Percentiles rank a stretch among this genome's conserved stretches.
These are phyloP conservation scores for Epiblema foenella DNA, from an alignment of 2,888 invertebrate genomes.

Conservation along the genomic window DNA sequence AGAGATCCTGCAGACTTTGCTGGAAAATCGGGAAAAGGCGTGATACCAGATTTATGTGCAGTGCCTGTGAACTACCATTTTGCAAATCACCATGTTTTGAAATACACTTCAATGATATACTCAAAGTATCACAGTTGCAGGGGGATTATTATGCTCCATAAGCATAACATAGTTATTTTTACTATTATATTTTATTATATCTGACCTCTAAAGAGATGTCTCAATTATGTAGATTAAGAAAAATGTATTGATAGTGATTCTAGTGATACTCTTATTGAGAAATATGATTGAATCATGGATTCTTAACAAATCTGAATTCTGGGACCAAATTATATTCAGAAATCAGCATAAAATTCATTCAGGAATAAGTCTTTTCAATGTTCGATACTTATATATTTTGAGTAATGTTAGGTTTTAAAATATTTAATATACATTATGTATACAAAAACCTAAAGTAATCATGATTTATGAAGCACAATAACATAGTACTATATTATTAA, in stretches of 20 bases:
- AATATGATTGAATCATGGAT: constrained; percentile 61
- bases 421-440: constrained; percentile 45
- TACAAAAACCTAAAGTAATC: constrained; percentile 53
- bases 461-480: constrained; percentile 64
- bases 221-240: constrained; percentile 50
- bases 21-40: constrained; percentile 81
- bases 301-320: constrained; percentile 51
- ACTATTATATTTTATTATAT: constrained; percentile 46
- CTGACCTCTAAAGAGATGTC: constrained; percentile 55
- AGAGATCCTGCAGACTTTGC: constrained; percentile 80
- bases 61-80: constrained; percentile 78
- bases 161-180: constrained; percentile 52
- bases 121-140: constrained; percentile 76
- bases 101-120: constrained; percentile 77
- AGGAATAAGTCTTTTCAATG: constrained; percentile 12
- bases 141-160: constrained; percentile 79
- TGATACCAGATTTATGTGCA: constrained; percentile 82
- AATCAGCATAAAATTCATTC: constrained; percentile 35
- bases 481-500: constrained; percentile 55
- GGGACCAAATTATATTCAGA: constrained; percentile 59
- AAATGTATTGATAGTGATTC: constrained; percentile 39
- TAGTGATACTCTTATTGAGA: constrained; percentile 32
- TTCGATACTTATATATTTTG: constrained; percentile 17
- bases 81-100: constrained; percentile 82
- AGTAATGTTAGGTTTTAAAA: constrained; percentile 37